Conservation (phyloP, 2,888 invertebrate species). For the Drosophila fulvimacula region DNA sequence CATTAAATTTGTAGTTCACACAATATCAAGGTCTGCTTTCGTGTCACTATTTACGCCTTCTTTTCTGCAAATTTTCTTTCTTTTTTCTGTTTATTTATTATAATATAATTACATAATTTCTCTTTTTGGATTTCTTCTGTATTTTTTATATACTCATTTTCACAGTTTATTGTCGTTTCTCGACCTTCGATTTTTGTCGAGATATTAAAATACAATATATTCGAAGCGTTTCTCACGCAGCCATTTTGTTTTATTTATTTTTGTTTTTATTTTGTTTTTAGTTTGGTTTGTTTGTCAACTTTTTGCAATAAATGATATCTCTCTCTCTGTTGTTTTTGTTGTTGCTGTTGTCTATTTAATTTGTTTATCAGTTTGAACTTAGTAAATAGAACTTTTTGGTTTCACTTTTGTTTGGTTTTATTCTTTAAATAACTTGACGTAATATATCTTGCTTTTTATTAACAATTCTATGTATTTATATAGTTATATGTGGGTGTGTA, state of each 20-base stretch:
- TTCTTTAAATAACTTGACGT: conserved; percentile 65
- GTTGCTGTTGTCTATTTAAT: conserved; percentile 56
- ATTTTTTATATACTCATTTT: conserved; percentile 77
- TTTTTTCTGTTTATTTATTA: conserved; percentile 51
- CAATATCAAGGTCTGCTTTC: conserved; percentile 67
- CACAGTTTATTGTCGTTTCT: conserved; percentile 86
- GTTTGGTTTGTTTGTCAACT: conserved; percentile 49
- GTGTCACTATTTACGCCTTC: conserved; percentile 47
- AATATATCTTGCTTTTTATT: conserved; percentile 67
- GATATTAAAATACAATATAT: conserved; percentile 84
- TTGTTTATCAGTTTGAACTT: conserved; percentile 69
- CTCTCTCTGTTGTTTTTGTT: conserved; percentile 40
- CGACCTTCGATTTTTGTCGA: conserved; percentile 85
- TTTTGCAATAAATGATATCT: conserved; percentile 74
- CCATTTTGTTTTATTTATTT: conserved; percentile 49
- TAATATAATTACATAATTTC: conserved; percentile 72
- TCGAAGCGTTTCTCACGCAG: conserved; percentile 63
- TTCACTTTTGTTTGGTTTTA: conserved; percentile 33
- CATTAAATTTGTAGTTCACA: conserved; percentile 77
- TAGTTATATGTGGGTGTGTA: conserved; percentile 17
- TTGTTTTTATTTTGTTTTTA: conserved; percentile 15
- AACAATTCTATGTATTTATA: conserved; percentile 57
- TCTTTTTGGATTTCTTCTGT: conserved; percentile 43
- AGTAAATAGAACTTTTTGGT: conserved; percentile 56
- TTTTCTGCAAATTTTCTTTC: conserved; percentile 53